Evolutionary conservation across 1,140 invertebrate species (phyloP).

Genomic region (Maniola jurtina): DNA sequence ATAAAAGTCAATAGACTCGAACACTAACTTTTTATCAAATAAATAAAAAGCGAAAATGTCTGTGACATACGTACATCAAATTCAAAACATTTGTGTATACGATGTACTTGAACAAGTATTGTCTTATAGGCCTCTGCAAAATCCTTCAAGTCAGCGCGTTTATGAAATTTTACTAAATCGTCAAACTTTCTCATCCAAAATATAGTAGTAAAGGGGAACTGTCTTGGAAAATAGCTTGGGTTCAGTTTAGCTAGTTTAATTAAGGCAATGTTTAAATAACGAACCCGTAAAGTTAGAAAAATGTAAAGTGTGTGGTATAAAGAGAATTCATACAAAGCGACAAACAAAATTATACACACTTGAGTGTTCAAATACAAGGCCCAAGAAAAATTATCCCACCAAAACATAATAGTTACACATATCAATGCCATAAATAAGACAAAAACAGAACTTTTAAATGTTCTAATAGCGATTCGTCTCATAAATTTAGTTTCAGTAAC

Average conservation of each 20-base stretch:
- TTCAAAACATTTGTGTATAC: constrained; percentile 36
- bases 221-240: constrained; percentile 40
- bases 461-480: constrained; percentile 33
- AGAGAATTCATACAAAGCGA: not conserved
- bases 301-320: not conserved
- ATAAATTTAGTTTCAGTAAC: constrained; percentile 49
- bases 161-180: constrained; percentile 43
- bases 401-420: not conserved
- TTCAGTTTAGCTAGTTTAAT: constrained; percentile 49
- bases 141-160: constrained; percentile 29
- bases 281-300: constrained; percentile 37
- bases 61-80: constrained; percentile 53
- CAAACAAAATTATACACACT: not conserved
- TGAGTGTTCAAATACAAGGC: not conserved
- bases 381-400: not conserved
- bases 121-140: constrained; percentile 42
- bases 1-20: no score
- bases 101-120: constrained; percentile 37
- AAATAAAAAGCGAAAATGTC: not conserved
- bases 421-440: not conserved
- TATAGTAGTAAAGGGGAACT: constrained; percentile 43
- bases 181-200: constrained; percentile 46
- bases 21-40: no score
- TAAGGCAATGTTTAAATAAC: constrained; percentile 52
- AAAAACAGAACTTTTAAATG: not conserved